Base-by-base conservation (phyloP, 2,888 invertebrate genomes). In the Cryptocheilus praepositus region DNA sequence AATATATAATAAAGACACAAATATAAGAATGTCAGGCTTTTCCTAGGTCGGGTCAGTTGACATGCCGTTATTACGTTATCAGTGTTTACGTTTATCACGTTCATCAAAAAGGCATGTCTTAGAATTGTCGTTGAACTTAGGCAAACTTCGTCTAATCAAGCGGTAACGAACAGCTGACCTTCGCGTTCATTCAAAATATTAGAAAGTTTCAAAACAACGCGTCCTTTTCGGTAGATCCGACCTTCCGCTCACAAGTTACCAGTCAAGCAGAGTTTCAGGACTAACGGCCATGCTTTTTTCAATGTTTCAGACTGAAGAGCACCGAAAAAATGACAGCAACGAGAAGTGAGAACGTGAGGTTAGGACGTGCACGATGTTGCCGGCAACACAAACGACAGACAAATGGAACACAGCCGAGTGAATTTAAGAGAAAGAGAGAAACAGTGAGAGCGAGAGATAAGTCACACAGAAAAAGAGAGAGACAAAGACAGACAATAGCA, bases 1-100 rank as follows among this genome's bases (percentile, higher is more conserved):
- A 66, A 71, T 75, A 75, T 72, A 77, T 75, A 85, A 85, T 84
- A 85, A 85, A 85, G 78, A 73, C 71, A 73, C 63, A 71, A 69
- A 73, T 63, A 59, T 75, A 67, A 57, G 45, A 61, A 67, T 64
- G 60, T 64, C 62, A 62, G 66, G 61, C 21, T 65, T 67, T 56
- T 67, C 62, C 70, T 61, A 69, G 70, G 69, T 55, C 49, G 51
- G 53, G 25, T 52, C 53, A 61, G 44, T 56, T 11, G 36, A 46
- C 51, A 52, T 56, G 53, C 19, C 25, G 8, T 11, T 36, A 11
- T 18, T 63, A 56, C 19, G 56, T 56, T n/a, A 25, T 70, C 54
- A 61, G 44, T 45, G 58, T 61, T 7, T 61, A 46, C 21, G 22
- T 53, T n/a, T n/a, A n/a, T n/a, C n/a, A 15, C 53, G 53, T 1